Conservation (phyloP, 2,113 vertebrate species). For the Conger conger region DNA sequence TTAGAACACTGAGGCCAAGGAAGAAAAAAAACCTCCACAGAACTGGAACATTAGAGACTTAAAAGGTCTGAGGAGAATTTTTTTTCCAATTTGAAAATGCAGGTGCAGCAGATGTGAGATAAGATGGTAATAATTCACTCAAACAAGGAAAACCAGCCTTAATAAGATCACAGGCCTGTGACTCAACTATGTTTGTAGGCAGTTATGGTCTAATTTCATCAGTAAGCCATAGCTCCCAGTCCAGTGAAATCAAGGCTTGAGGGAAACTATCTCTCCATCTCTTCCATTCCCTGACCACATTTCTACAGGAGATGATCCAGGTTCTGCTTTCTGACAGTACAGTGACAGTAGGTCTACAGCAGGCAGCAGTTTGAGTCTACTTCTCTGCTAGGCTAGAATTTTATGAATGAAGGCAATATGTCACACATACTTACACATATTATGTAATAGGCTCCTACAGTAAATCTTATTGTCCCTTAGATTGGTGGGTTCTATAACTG, state of each 20-base stretch:
- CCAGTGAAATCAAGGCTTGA: neutral
- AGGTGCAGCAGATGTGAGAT: neutral
- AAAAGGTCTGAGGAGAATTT: neutral
- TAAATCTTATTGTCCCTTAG: neutral
- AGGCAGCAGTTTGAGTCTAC: neutral
- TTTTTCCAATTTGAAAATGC: neutral
- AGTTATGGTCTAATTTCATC: neutral
- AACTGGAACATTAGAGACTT: neutral
- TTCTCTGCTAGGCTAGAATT: neutral
- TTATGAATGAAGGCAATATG: neutral
- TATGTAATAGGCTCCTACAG: neutral
- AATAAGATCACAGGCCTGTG: neutral
- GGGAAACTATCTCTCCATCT: neutral
- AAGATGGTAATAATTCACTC: neutral
- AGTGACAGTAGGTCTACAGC: neutral
- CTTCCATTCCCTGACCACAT: neutral
- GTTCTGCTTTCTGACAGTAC: neutral
- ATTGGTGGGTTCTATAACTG: neutral
- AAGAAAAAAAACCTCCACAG: neutral
- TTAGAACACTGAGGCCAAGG: neutral
- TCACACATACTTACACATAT: neutral
- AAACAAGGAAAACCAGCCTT: neutral
- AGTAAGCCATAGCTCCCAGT: neutral
- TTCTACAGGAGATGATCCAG: neutral
- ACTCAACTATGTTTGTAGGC: neutral